A percentile compares a stretch with the other conserved stretches of the same genome.
Conservation (phyloP, 30 jellyfish, hydroid and myxozoan species). For the Hydra vulgaris region DNA sequence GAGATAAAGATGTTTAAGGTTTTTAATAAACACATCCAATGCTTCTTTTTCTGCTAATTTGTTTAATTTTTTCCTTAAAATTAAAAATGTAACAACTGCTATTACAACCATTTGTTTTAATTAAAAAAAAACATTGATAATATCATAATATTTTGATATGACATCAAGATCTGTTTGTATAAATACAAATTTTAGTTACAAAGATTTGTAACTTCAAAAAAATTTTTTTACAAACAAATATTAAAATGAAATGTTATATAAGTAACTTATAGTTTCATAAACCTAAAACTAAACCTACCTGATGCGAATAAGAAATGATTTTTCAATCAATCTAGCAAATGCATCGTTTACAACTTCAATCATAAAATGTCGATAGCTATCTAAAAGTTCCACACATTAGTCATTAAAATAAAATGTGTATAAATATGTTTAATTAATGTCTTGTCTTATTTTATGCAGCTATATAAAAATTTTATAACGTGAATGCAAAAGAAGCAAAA, state of each 20-base stretch:
- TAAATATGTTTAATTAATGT: not conserved
- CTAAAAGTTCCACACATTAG: constrained; percentile 19
- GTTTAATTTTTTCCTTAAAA: constrained; percentile 43
- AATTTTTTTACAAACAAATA: not conserved
- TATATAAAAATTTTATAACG: not conserved
- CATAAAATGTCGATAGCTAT: constrained; percentile 24
- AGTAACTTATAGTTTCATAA: not conserved
- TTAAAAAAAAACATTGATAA: not conserved
- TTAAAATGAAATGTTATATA: not conserved
- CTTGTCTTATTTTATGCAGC: not conserved
- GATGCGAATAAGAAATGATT: constrained; percentile 27
- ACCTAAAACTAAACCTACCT: constrained; percentile 28
- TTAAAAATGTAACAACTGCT: not conserved
- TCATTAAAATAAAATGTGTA: not conserved
- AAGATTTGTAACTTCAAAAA: not conserved
- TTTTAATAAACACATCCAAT: constrained; percentile 34
- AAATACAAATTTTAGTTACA: too few relatives aligned
- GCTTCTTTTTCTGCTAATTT: constrained; percentile 70
- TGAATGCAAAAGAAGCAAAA: too few relatives aligned
- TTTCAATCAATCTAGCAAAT: constrained; percentile 52
- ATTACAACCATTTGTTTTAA: not conserved
- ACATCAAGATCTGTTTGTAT: too few relatives aligned
- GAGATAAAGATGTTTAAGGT: constrained; percentile 45
- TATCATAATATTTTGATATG: too few relatives aligned
- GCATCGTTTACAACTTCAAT: constrained; percentile 51